Evolutionary conservation across 1,140 invertebrate species (phyloP), one percentile per base, ranked within the genome.

Genomic region (Aphis craccivora): DNA sequence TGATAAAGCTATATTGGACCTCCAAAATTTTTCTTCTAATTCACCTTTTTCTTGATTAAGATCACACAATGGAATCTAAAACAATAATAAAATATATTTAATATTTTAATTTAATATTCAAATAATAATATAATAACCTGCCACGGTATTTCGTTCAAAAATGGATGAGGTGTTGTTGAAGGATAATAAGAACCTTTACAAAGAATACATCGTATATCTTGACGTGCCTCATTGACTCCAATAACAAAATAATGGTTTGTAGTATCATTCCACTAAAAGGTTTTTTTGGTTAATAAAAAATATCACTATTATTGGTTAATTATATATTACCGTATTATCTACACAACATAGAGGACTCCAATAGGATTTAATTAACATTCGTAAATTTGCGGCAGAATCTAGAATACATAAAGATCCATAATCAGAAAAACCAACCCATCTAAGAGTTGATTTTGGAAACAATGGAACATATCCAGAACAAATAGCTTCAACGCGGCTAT

Each of bases 181-280:
- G 99, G 99, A 96, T 98, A 99, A 60, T 97, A 96, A 40, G 97
- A 96, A 37, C 98, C 98, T 95, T 98, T 98, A 94, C 98, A 99
- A 22, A 98, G 95, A 87, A 99, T 97, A 67, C 97, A 98, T 37
- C 97, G 96, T 8, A 98, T 96, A 90, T 96, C 97, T 95, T 98
- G 97, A 83, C 97, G 96, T 11, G 95, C 96, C 95, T 99, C 98
- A 93, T 96, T 97, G 0, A 98, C 95, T 2, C 97, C 96, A 81
- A 98, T 96, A 60, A 98, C 95, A 95, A 98, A 99, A 95, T 97
- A 97, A 95, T 97, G 96, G 96, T 98, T 98, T 94, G 96, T 96
- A 94, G 97, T 96, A 94, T 96, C 97, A 95, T 97, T 97, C 45
- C 95, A 95, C 96, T 97, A 94, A 94, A 95, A 93, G 40, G 7